A percentile compares a stretch with the other conserved stretches of the same genome.
phyloP scores from a whole-genome alignment of 2,797 vertebrate species.

The Intellagama lesueurii region DNA sequence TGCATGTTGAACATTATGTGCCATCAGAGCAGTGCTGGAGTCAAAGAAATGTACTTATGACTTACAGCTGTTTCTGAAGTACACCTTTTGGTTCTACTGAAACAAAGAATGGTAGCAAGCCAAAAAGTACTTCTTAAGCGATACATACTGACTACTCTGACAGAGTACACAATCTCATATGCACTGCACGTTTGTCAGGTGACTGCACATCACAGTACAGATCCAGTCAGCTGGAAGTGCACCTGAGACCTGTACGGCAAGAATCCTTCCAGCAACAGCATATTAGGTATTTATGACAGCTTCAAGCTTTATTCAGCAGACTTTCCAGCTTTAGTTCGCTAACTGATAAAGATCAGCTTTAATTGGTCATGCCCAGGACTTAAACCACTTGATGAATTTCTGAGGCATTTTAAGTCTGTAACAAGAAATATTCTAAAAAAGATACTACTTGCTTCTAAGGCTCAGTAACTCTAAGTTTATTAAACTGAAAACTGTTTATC shows the following conservation, averaged over 20 bases:
- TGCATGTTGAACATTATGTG: too few relatives aligned
- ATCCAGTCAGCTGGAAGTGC: background rate
- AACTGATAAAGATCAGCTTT: background rate
- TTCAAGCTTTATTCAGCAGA: background rate
- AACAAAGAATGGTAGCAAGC: too few relatives aligned
- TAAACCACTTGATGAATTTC: background rate
- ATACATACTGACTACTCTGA: background rate
- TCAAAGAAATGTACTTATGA: too few relatives aligned
- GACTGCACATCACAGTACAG: background rate
- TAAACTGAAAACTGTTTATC: background rate
- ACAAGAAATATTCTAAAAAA: background rate
- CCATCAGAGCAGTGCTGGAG: too few relatives aligned
- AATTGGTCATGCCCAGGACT: background rate
- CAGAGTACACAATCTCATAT: background rate
- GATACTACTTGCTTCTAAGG: background rate
- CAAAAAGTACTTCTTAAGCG: too few relatives aligned
- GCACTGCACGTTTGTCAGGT: background rate
- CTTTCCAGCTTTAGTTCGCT: background rate
- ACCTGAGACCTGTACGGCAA: background rate
- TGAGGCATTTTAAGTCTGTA: background rate
- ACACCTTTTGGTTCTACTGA: background rate
- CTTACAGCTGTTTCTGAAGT: background rate
- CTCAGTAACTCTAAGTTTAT: background rate
- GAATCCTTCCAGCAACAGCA: background rate
- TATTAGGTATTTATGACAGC: background rate